Conservation (phyloP, 2,888 invertebrate species). For the Idaea straminata region DNA sequence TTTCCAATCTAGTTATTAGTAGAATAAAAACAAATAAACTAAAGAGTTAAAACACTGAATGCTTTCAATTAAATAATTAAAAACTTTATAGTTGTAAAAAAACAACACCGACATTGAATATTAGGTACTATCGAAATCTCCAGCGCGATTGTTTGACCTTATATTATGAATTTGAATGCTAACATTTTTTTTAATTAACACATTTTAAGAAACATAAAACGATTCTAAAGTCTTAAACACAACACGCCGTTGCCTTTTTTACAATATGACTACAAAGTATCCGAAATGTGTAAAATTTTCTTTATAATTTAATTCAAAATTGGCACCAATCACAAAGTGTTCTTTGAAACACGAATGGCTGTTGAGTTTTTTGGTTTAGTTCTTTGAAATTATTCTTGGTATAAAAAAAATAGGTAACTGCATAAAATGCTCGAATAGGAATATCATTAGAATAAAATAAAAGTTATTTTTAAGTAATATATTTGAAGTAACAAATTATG, state of each 20-base stretch:
- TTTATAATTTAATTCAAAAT: too few relatives aligned
- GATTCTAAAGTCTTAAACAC: neutral
- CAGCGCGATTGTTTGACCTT: neutral
- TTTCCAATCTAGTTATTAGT: slow-evolving; percentile 5
- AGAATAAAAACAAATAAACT: slow-evolving; percentile 3
- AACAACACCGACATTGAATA: neutral
- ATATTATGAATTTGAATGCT: neutral
- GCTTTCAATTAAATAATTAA: slow-evolving; percentile 4
- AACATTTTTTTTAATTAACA: neutral
- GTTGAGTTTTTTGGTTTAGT: too few relatives aligned
- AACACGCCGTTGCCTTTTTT: neutral
- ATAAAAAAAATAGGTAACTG: too few relatives aligned
- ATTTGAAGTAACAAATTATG: too few relatives aligned
- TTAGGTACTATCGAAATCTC: neutral
- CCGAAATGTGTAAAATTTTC: too few relatives aligned
- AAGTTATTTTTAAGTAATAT: too few relatives aligned
- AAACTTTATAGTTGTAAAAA: slow-evolving; percentile 2
- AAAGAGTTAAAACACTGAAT: slow-evolving; percentile 3
- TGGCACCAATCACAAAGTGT: too few relatives aligned
- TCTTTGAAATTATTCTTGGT: too few relatives aligned
- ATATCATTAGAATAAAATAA: too few relatives aligned
- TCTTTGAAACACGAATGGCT: too few relatives aligned
- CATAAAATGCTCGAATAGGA: too few relatives aligned
- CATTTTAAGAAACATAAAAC: neutral
- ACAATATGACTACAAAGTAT: too few relatives aligned